Base-by-base conservation (phyloP, 2,113 vertebrate species). In the Chionis minor region DNA sequence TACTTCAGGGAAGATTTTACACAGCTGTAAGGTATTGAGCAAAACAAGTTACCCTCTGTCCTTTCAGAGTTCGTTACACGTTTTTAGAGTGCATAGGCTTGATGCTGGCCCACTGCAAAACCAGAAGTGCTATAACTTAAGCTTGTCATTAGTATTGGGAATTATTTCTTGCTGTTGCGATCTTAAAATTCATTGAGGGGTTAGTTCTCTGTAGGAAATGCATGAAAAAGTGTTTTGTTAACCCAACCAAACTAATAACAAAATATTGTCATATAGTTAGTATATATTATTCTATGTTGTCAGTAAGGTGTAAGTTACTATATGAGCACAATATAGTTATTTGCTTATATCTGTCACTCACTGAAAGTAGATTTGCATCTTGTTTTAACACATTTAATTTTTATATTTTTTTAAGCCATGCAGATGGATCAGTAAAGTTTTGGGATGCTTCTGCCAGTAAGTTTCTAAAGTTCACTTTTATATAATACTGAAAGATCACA, bases 341-440 rank as follows among this genome's bases (percentile, higher is more conserved):
- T 88, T 58, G 47, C 24, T 82, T 86, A 12, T 63, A 40, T 71
- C 49, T 93, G 82, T 88, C 81, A 33, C 10, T 79, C 56, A 45
- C 17, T 73, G 28, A 73, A 92, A 92, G 42, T 42, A 85, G 26
- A 61, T 89, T 95, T 96, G 81, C 86, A 70, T 44, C 55, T 74
- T 94, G 79, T 62, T 97, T 96, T 97, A 97, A 98, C 77, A 94
- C 92, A 32, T 89, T 92, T 95, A 93, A 96, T 95, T 96, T 98
- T 94, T 98, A 71, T 97, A 92, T 94, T 96, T 98, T 98, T 97
- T 97, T 92, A 97, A 99, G 99, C 97, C 99, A 99, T 96, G 99
- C 99, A 96, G 99, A 99, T 86, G 99, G 99, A 98, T 99, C 99
- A 84, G 98, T 99, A 94, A 99, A 99, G 96, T 99, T 99, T 98